Evolutionary conservation across 2,113 vertebrate genomes (phyloP), one percentile per base, ranked within the genome.

Genomic region (Neomonachus schauinslandi): DNA sequence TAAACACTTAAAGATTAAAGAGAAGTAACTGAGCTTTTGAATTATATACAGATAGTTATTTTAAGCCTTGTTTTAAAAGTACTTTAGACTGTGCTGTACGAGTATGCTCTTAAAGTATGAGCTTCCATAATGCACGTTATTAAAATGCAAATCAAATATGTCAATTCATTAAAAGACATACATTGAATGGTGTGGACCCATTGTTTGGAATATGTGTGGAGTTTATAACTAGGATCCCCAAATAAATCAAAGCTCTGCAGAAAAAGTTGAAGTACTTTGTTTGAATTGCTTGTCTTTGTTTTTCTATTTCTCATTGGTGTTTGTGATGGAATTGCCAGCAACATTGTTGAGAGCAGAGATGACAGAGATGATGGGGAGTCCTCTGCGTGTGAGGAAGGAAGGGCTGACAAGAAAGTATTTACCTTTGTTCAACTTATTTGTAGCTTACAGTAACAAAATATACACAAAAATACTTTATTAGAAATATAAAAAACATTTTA

Each of bases 11-110:
- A 91, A 80, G 46, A 80, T 77, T 87, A 96, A 91, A 84, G 57
- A 71, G 42, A 96, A 80, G 8, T 71, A 36, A 36, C 19, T 39
- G 61, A 91, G 12, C 13, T 82, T 93, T 93, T 95, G 59, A 94
- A 81, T 76, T 83, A 16, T 74, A 39, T 65, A 77, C 28, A 53
- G 36, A 61, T 53, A 83, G 22, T 51, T 88, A 74, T 86, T 59
- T 92, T 90, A 83, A 94, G 92, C 7, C 26, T 96, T 1, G 1
- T 21, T 92, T 97, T 57, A 79, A 55, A 87, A 87, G 87, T 80
- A 72, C 61, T 94, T 95, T n/a, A 61, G 1, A 71, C 33, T 53
- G 28, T 61, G 3, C 31, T 63, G 8, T 63, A 79, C 18, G 65
- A 67, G 33, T 67, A 15, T 69, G 67, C 33, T 16, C 10, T 82